phyloP scores from a whole-genome alignment of 2,888 invertebrate species.

The Parnassius orleans region DNA sequence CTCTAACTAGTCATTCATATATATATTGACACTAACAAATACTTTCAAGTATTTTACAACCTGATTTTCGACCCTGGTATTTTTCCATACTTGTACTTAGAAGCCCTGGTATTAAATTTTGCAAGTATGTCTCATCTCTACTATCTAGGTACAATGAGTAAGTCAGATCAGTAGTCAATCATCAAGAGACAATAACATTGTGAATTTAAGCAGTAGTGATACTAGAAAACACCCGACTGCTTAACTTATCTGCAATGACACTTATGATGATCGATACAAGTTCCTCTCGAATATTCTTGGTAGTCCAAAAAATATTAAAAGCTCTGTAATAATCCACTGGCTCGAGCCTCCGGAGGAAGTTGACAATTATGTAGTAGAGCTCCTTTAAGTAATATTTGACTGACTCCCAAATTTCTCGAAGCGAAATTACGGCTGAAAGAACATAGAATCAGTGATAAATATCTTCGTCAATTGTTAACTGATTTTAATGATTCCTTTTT shows the following conservation, averaged over 20 bases:
- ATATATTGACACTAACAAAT: too few relatives aligned
- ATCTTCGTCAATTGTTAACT: too few relatives aligned
- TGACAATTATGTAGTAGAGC: conserved; percentile 58
- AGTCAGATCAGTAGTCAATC: too few relatives aligned
- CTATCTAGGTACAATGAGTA: too few relatives aligned
- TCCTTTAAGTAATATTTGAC: conserved; percentile 56
- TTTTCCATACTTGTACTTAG: too few relatives aligned
- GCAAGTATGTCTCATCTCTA: too few relatives aligned
- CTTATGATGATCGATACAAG: conserved; percentile 59
- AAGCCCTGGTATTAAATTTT: too few relatives aligned
- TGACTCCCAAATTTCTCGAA: conserved; percentile 57
- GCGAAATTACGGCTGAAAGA: conserved; percentile 52
- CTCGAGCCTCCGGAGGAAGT: conserved; percentile 55
- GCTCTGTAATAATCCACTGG: conserved; percentile 51
- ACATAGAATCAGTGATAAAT: not conserved
- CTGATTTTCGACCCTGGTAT: too few relatives aligned
- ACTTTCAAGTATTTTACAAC: too few relatives aligned
- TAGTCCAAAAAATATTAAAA: conserved; percentile 45
- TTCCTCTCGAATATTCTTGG: conserved; percentile 43
- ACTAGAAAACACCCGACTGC: conserved; percentile 52
- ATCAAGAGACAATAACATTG: too few relatives aligned
- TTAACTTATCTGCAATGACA: conserved; percentile 57
- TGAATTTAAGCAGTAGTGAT: conserved; percentile 30
- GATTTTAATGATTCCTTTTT: too few relatives aligned
- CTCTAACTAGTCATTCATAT: too few relatives aligned